Percentiles rank a stretch among this genome's conserved stretches.
Evolutionary conservation across 2,113 vertebrate species (phyloP).

Genomic region (Epinephelus cyanopodus): DNA sequence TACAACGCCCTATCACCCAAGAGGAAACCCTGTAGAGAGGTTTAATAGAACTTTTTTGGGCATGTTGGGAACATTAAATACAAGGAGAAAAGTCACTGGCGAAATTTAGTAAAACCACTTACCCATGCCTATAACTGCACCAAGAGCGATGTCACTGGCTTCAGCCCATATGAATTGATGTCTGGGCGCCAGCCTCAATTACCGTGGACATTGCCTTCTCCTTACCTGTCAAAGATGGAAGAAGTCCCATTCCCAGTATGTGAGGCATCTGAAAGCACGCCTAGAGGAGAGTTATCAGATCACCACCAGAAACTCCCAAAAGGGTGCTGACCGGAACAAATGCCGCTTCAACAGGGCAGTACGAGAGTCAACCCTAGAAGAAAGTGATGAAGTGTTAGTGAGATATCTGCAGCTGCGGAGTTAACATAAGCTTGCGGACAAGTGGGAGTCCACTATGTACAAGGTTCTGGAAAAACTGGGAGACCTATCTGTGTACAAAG

Average conservation of each 20-base stretch:
- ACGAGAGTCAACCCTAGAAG: not conserved
- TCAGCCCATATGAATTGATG: conserved; percentile 9
- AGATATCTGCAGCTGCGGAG: not conserved
- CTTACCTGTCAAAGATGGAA: not conserved
- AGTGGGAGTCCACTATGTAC: not conserved
- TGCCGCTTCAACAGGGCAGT: not conserved
- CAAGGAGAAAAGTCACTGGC: not conserved
- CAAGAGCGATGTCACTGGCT: not conserved
- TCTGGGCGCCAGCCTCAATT: conserved; percentile 1
- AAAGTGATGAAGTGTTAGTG: not conserved
- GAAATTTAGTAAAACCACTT: conserved; percentile 3
- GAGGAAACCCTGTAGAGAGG: no score
- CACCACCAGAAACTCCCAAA: no score
- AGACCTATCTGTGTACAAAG: not conserved
- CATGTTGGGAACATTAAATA: not conserved
- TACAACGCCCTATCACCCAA: no score
- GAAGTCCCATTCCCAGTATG: conserved; percentile 3
- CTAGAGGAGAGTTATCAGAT: not conserved
- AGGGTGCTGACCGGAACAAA: no score
- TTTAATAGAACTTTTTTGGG: no score
- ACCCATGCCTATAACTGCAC: conserved; percentile 20
- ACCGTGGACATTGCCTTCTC: conserved; percentile 1
- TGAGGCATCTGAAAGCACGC: not conserved
- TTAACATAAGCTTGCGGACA: not conserved
- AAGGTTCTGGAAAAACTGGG: not conserved